Evolutionary conservation across 2,888 invertebrate genomes (phyloP), one percentile per base, ranked within the genome.

Genomic region (Dryomyza anilis): DNA sequence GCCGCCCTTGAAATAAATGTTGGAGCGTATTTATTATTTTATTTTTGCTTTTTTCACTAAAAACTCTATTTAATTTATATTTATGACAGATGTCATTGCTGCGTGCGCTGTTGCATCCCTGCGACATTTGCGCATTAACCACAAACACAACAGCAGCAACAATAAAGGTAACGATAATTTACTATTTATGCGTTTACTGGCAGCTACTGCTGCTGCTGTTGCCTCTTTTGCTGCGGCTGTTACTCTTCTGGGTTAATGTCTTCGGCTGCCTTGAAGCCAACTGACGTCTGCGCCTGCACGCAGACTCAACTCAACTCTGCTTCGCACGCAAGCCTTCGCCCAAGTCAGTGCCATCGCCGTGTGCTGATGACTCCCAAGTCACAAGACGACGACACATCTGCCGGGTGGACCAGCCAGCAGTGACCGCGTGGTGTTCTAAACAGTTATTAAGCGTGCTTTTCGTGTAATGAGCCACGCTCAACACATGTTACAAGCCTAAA

Each of bases 221-320:
- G n/a, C 56, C 7, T 16, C 48, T 39, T 30, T 8, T 3, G 23
- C 48, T 25, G 33, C 39, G 29, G 19, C 43, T 55, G 23, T n/a
- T n/a, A n/a, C n/a, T n/a, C n/a, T 10, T 48, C 12, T 46, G 46
- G 36, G 43, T 59, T 59, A 55, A 36, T 30, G 59, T 59, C 59
- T 59, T 58, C 48, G 21, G 16, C 68, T 68, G 70, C 78, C 78
- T 79, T 79, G 78, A 76, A 66, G 75, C 71, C 78, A 79, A 77
- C 78, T 79, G 78, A 74, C 75, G 76, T 71, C 66, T 58, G 68
- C 64, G 67, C 75, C 74, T 73, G 73, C 76, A 74, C 75, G 64
- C 68, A 58, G 45, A 19, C 46, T 58, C 27, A n/a, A n/a, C n/a
- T n/a, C n/a, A n/a, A n/a, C n/a, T 33, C 55, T 27, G 45, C 19